Conservation (phyloP, 2,797 vertebrate genomes). For the Sebastes trivittatus region DNA sequence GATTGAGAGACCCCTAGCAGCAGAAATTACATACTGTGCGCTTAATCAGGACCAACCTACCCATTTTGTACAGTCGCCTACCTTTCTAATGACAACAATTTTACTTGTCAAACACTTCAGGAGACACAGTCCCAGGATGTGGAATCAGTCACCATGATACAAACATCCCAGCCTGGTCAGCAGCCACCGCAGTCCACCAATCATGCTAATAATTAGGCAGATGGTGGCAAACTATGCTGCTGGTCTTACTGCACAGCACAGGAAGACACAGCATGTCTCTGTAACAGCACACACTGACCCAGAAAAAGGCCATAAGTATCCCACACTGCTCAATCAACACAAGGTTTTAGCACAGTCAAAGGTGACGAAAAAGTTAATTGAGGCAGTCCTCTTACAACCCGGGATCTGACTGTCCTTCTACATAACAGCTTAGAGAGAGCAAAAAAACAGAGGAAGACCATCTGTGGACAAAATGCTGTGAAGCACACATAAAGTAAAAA, state of each 20-base stretch:
- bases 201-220: constrained; percentile 35
- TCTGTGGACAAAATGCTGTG: background rate
- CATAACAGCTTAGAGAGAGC: background rate
- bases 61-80: background rate
- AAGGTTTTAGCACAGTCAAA: background rate
- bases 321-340: background rate
- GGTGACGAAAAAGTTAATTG: background rate
- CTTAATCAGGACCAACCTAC: background rate
- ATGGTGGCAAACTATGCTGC: background rate
- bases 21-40: background rate
- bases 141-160: background rate
- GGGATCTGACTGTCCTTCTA: background rate
- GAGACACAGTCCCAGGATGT: background rate
- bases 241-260: background rate
- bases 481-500: background rate
- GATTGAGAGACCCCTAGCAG: background rate
- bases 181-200: background rate
- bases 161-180: constrained; percentile 3
- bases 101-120: background rate
- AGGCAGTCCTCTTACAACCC: background rate
- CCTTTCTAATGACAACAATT: background rate
- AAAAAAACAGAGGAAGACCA: background rate
- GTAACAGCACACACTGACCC: background rate
- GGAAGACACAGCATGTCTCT: constrained; percentile 5
- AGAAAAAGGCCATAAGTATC: background rate